Conservation (phyloP, 2,113 vertebrate species). For the Lagopus leucura region DNA sequence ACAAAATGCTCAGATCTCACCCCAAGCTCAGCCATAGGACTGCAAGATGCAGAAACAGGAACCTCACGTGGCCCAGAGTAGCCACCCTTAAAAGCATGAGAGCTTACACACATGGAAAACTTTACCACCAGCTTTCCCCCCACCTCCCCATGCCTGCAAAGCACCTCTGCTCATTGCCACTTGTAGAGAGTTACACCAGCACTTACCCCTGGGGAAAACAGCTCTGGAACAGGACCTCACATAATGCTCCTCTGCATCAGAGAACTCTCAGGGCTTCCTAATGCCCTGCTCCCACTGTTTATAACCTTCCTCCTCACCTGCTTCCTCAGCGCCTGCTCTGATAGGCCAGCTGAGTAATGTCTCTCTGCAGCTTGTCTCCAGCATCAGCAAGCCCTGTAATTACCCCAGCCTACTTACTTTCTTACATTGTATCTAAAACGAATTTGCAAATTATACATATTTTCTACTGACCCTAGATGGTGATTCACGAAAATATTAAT, state of each 20-base stretch:
- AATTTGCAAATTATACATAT: constrained; percentile 19
- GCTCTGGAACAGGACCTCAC: rapidly evolving
- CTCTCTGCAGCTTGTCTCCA: neutral
- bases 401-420: neutral
- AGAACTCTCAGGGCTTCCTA: rapidly evolving
- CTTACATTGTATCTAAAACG: constrained; percentile 1
- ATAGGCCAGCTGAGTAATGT: rapidly evolving
- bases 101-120: neutral
- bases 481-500: constrained; percentile 33
- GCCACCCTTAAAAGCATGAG: neutral
- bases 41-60: rapidly evolving
- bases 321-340: neutral
- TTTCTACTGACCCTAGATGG: constrained; percentile 21
- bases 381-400: rapidly evolving
- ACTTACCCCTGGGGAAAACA: rapidly evolving
- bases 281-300: neutral
- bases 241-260: rapidly evolving
- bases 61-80: rapidly evolving
- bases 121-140: neutral
- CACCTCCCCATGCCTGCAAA: neutral
- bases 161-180: neutral
- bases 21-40: rapidly evolving
- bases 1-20: neutral
- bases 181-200: rapidly evolving
- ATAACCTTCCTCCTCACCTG: neutral